Evolutionary conservation across 1,140 invertebrate genomes (phyloP).

Genomic region (Dendrolimus punctatus): DNA sequence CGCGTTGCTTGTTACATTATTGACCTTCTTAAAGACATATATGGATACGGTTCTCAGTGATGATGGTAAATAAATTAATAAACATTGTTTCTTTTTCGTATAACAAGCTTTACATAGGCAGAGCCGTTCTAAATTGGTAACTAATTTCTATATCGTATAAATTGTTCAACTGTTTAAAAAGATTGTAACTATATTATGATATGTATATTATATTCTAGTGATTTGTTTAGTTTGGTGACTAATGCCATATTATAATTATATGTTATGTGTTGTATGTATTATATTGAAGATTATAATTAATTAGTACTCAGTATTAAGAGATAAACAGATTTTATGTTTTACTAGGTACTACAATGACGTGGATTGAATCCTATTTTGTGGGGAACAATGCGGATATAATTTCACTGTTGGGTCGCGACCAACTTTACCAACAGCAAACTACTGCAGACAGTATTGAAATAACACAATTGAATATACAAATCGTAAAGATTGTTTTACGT

Average conservation of each 20-base stretch:
- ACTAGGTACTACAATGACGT: constrained; percentile 30
- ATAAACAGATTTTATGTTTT: constrained; percentile 6
- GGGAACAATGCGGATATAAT: constrained; percentile 43
- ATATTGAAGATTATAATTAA: neutral
- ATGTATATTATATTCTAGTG: too few species aligned
- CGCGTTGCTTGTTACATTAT: constrained; percentile 69
- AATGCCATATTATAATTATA: too few species aligned
- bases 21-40: constrained; percentile 72
- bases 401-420: constrained; percentile 39
- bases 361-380: constrained; percentile 50
- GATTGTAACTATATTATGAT: too few species aligned
- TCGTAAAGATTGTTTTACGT: constrained; percentile 45
- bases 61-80: constrained; percentile 19
- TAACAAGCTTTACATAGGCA: too few species aligned
- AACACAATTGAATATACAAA: constrained; percentile 46
- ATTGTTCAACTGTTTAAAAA: too few species aligned
- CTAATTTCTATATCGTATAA: too few species aligned
- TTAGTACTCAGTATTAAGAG: neutral
- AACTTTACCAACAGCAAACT: constrained; percentile 44
- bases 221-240: too few species aligned
- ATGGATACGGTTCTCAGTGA: constrained; percentile 42
- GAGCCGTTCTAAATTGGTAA: too few species aligned
- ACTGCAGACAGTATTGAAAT: constrained; percentile 44
- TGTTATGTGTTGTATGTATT: too few species aligned
- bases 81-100: too few species aligned